A percentile compares a stretch with the other conserved stretches of the same genome.
These are phyloP conservation scores for Pantherophis alleghaniensis DNA, from an alignment of 2,797 vertebrate species.

Conservation along the genomic window DNA sequence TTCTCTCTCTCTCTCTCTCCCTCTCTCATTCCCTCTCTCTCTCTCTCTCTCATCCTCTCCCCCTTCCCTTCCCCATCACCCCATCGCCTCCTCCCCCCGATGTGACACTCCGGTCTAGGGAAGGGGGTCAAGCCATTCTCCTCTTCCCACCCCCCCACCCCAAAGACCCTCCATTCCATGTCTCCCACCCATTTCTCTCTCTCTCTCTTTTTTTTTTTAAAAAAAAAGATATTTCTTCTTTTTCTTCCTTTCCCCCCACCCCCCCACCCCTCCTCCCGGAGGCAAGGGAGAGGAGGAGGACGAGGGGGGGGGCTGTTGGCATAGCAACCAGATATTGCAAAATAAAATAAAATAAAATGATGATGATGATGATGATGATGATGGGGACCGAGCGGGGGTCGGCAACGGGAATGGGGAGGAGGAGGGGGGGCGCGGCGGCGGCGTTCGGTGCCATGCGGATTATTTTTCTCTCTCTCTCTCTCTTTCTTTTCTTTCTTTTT, in stretches of 20 bases:
- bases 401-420: not conserved
- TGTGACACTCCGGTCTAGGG: constrained; percentile 39
- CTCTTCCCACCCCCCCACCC: not conserved
- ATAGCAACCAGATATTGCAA: constrained; percentile 86
- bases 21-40: not conserved
- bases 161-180: not conserved
- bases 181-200: not conserved
- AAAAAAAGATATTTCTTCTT: not conserved
- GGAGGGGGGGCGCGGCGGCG: not conserved
- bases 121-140: constrained; percentile 59
- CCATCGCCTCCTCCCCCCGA: not conserved
- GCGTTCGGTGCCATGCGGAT: not conserved
- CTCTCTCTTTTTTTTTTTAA: not conserved
- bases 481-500: no score
- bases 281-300: not conserved
- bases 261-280: not conserved
- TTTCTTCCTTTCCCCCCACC: not conserved
- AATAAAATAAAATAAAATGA: no score
- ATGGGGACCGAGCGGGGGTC: not conserved
- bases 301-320: constrained; percentile 78
- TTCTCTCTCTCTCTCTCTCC: not conserved
- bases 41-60: constrained; percentile 14
- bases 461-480: not conserved
- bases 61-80: not conserved
- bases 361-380: not conserved